A percentile compares a stretch with the other conserved stretches of the same genome.
Conservation (phyloP, 2,113 vertebrate genomes). For the Chauna torquata region DNA sequence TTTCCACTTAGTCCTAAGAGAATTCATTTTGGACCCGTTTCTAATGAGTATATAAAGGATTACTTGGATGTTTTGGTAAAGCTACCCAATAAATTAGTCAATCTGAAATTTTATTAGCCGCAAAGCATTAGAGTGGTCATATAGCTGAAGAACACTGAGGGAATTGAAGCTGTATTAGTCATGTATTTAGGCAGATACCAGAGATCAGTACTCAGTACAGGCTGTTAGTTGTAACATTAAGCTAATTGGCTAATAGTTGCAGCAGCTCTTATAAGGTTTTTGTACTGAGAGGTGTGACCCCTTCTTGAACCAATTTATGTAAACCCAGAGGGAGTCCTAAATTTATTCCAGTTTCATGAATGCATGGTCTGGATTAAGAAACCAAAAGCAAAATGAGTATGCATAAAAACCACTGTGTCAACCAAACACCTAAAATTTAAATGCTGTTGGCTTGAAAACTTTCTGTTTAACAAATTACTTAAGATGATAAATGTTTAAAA, state of each 20-base stretch:
- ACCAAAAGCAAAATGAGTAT: not conserved
- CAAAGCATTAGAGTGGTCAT: slow-evolving; percentile 49
- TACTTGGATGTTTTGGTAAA: slow-evolving; percentile 77
- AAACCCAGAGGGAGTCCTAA: slow-evolving; percentile 57
- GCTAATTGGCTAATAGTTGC: slow-evolving; percentile 74
- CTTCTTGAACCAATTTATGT: slow-evolving; percentile 68
- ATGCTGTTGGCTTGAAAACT: not conserved
- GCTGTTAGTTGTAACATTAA: slow-evolving; percentile 61
- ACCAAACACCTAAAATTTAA: slow-evolving; percentile 25
- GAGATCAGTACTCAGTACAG: slow-evolving; percentile 42
- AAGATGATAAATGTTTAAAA: slow-evolving; percentile 43
- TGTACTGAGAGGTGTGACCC: slow-evolving; percentile 61
- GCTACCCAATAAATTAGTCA: slow-evolving; percentile 70
- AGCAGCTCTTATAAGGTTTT: slow-evolving; percentile 60
- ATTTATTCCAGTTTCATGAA: slow-evolving; percentile 63
- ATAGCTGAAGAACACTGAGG: slow-evolving; percentile 49
- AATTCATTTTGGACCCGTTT: slow-evolving; percentile 44
- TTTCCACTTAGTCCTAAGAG: slow-evolving; percentile 51
- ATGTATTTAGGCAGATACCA: slow-evolving; percentile 64
- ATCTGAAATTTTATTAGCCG: slow-evolving; percentile 73
- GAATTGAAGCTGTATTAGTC: slow-evolving; percentile 45
- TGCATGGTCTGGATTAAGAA: slow-evolving; percentile 49
- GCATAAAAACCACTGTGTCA: not conserved
- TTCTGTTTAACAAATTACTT: slow-evolving; percentile 40
- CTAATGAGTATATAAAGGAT: slow-evolving; percentile 65